Base-by-base conservation (phyloP, 2,797 vertebrate genomes). In the Aldrovandia affinis region DNA sequence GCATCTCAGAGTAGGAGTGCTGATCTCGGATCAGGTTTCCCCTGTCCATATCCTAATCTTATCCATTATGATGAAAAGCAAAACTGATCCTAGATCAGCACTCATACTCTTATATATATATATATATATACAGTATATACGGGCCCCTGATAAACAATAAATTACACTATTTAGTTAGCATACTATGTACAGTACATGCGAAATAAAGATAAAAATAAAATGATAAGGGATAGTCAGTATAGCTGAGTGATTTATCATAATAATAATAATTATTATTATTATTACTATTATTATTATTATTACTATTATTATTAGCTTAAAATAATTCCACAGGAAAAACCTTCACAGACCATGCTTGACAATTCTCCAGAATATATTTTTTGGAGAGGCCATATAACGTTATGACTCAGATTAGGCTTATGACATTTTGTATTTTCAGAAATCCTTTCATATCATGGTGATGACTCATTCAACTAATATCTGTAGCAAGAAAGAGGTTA, bases 381-480 rank as follows among this genome's bases (percentile, higher is more conserved):
- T 50, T 8, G 7, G n/a, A 20, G 57, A 65, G 30, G 65, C 65
- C 3, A 18, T 12, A 33, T 36, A 36, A 36, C 36, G 33, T 30
- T 70, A 33, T 70, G 65, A 70, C 30, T 3, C 65, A 36, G 14
- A 70, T 33, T 30, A 33, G 65, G 33, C 33, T 1, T 36, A 33
- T 39, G 30, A 30, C 18, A 36, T 18, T 36, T 18, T 70, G 30
- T 70, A 36, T 70, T 39, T 4, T 68, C 0, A 9, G 15, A 68
- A 73, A 22, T 39, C 33, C 36, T 39, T 9, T 33, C 1, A 30
- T 30, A 73, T 73, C 18, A 20, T 73, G 68, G 6, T 25, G 10
- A 47, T 77, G 73, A 47, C 73, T 77, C 42, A n/a, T 77, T 77
- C 18, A 77, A 20, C 73, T 77, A 44, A 77, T 77, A 47, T n/a